Conservation (phyloP, 2,888 invertebrate species). For the Oligia fasciuncula region DNA sequence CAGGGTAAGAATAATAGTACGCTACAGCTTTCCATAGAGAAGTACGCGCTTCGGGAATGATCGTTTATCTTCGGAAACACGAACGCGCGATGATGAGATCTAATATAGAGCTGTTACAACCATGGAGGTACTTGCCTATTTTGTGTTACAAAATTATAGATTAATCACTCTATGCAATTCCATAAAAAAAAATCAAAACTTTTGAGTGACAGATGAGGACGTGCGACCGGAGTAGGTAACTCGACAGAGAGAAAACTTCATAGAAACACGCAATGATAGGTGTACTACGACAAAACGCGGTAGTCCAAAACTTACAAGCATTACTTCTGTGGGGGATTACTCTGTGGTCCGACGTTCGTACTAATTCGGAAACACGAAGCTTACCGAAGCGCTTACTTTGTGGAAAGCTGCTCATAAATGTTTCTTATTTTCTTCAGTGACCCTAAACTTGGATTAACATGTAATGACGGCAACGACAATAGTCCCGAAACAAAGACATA, state of each 20-base stretch:
- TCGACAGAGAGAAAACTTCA: background rate
- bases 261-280: background rate
- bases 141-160: background rate
- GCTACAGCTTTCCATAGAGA: background rate
- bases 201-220: background rate
- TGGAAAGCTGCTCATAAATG: background rate
- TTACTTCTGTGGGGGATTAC: background rate
- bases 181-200: background rate
- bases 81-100: background rate
- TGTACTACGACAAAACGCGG: background rate
- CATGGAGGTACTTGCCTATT: background rate
- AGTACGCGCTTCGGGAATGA: background rate
- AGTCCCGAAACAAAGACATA: background rate
- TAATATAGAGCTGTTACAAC: background rate
- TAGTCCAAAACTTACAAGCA: background rate
- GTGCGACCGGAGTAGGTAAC: background rate
- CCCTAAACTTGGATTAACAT: background rate
- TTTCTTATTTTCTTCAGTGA: background rate
- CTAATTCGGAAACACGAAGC: background rate
- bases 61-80: background rate
- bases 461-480: background rate
- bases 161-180: background rate
- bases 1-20: constrained; percentile 76
- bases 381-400: background rate
- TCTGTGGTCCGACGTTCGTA: background rate